Evolutionary conservation across 1,140 invertebrate species (phyloP), one percentile per base, ranked within the genome.

Genomic region (Eupeodes corollae): DNA sequence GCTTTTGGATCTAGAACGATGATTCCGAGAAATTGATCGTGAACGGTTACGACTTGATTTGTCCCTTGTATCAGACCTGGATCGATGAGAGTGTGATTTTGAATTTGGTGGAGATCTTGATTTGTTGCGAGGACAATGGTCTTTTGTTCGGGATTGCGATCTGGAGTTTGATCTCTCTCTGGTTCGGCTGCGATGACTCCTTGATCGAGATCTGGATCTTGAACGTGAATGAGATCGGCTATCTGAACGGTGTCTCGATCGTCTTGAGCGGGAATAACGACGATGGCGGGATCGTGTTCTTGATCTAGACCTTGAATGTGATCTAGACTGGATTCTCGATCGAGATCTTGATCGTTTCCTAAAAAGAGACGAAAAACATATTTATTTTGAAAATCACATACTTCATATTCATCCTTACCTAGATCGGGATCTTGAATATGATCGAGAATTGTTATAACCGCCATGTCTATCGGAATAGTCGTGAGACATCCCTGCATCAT

Each of bases 301-400:
- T 12, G 44, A 44, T 19, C 41, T 26, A 12, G 44, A 44, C 14
- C 41, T 37, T 19, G 49, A 48, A 13, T 50, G 47, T 0, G 73
- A 72, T 13, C 68, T 49, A 1, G 70, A 73, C 34, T 68, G 70
- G 15, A 59, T 53, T 0, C 68, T 68, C 0, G 63, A 62, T 1
- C 47, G 52, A 3, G 61, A 64, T 54, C 30, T 67, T 52, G 56
- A 50, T 57, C 73, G 34, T 71, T 56, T 49, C 67, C 74, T 44
- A 63, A 58, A 14, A 68, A 60, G 26, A 39, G 11, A 6, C 6
- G 8, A 32, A 33, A 33, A 8, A 57, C 37, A 71, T 69, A 12
- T 69, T 68, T 31, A 64, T 68, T 71, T 56, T 5, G 57, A 56
- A 33, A 11, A 39, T 46, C 12, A 12, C 18, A 3, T 30, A 47